Percentiles rank a stretch among this genome's conserved stretches.
phyloP scores from a whole-genome alignment of 2,113 vertebrate genomes.

The Columbina picui region DNA sequence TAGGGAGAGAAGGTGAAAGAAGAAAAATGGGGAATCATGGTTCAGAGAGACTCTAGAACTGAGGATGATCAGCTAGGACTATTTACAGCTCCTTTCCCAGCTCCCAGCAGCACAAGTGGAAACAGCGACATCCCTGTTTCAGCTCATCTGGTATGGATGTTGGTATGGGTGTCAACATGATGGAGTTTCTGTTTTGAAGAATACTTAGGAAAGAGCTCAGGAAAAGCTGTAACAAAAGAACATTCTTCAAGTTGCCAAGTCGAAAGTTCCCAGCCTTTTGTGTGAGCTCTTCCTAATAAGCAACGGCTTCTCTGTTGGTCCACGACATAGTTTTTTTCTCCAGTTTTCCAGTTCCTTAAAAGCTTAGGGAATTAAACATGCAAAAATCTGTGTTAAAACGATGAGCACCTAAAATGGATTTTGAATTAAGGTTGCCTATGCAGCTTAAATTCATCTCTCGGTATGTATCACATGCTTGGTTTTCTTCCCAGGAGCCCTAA shows the following conservation, averaged over 20 bases:
- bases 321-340: not conserved
- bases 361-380: not conserved
- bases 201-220: not conserved
- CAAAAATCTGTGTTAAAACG: not conserved
- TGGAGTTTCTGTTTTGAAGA: not conserved
- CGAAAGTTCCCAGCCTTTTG: not conserved
- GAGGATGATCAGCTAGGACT: not conserved
- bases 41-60: not conserved
- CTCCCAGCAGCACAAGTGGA: not conserved
- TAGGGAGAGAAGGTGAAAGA: not conserved
- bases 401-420: not conserved
- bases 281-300: not conserved
- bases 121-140: not conserved
- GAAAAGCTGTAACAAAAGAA: conserved; percentile 1
- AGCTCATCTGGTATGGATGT: not conserved
- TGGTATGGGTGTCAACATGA: not conserved
- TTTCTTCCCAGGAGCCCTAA: not conserved
- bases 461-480: not conserved
- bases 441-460: not conserved
- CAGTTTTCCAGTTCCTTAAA: conserved; percentile 18
- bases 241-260: not conserved
- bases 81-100: not conserved
- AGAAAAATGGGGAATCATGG: not conserved
- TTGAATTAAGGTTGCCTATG: not conserved
- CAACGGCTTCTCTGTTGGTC: not conserved